Base-by-base conservation (phyloP, 2,888 invertebrate genomes). In the Zaprionus bogoriensis region DNA sequence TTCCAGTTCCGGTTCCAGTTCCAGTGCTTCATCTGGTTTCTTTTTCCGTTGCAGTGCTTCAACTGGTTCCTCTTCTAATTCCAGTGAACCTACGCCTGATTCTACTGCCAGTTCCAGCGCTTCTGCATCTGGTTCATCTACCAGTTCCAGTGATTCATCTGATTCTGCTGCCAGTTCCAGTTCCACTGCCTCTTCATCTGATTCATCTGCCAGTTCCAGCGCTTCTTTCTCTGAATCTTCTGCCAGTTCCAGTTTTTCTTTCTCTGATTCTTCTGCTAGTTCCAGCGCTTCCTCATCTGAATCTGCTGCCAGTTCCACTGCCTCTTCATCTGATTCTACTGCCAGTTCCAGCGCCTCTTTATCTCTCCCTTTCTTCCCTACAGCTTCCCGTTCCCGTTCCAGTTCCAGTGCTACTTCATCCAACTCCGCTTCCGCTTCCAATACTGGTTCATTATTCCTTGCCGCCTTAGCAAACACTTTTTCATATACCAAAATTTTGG, bases 401-500 rank as follows among this genome's bases (percentile, higher is more conserved):
- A 23, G 14, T 14, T 27, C 19, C 10, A 23, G n/a, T 50, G 1
- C 7, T 44, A 3, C 9, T 9, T 36, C 14, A 1, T n/a, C n/a
- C n/a, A n/a, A n/a, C n/a, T n/a, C n/a, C n/a, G 9, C 4, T 2
- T 48, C 12, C 14, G 23, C 3, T 30, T 25, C 12, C 6, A n/a
- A 2, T 5, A 32, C 46, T 5, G 12, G 1, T 23, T 45, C 32
- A n/a, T n/a, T n/a, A n/a, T n/a, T n/a, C n/a, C n/a, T n/a, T n/a
- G n/a, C n/a, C n/a, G n/a, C n/a, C n/a, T n/a, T n/a, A 17, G 19
- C 0, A 5, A 39, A 3, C 20, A 39, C 6, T 32, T 5, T 14
- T 1, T 57, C 46, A 5, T 47, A 64, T 38, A 65, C 47, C 9
- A n/a, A 9, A 17, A 64, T 38, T 47, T 63, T 57, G 1, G 6